Conservation (phyloP, 1,140 invertebrate species). For the Proctacanthus coquilletti region DNA sequence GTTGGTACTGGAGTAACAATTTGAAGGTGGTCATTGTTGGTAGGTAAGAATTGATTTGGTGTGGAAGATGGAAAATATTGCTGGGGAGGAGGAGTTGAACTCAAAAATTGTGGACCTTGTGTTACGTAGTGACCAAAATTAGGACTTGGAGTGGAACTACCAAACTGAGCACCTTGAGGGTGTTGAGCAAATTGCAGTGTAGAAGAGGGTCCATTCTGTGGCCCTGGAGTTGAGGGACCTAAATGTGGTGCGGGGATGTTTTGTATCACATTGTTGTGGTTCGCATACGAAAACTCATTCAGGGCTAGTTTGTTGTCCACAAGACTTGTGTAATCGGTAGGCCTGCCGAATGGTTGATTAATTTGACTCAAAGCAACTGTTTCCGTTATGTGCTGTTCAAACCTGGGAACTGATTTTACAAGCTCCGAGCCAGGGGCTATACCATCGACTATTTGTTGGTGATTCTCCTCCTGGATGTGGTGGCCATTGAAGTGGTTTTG, state of each 20-base stretch:
- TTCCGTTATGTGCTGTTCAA: conserved; percentile 54
- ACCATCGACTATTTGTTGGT: conserved; percentile 14
- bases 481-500: background rate
- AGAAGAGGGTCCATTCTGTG: conserved; percentile 15
- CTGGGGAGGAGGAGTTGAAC: too few species aligned
- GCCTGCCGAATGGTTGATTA: conserved; percentile 2
- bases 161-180: too few species aligned
- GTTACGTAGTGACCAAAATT: too few species aligned
- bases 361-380: conserved; percentile 16
- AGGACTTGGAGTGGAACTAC: too few species aligned
- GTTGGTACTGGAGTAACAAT: conserved; percentile 24
- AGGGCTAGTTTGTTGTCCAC: too few species aligned
- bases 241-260: conserved; percentile 25
- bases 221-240: conserved; percentile 13
- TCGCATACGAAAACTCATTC: conserved; percentile 1
- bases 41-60: conserved; percentile 14
- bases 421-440: too few species aligned
- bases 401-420: conserved; percentile 54
- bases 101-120: too few species aligned
- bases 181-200: background rate
- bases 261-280: conserved; percentile 24
- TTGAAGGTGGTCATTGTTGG: conserved; percentile 25
- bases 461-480: background rate
- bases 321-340: conserved; percentile 9
- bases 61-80: too few species aligned